Evolutionary conservation across 2,888 invertebrate species (phyloP).

Genomic region (Parnassius mnemosyne): DNA sequence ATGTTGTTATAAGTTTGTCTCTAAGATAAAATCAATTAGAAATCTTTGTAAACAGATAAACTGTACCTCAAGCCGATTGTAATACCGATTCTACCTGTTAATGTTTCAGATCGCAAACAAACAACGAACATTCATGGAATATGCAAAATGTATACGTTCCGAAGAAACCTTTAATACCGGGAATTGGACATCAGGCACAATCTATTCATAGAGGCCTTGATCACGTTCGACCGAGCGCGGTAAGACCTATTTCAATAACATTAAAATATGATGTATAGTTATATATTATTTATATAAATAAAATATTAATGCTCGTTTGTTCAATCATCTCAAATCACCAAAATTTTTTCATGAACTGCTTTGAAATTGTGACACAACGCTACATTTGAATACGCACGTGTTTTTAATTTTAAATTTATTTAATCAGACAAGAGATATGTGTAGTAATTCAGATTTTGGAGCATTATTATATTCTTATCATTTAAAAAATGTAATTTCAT

Average conservation of each 20-base stretch:
- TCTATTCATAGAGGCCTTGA: conserved; percentile 3
- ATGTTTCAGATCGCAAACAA: conserved; percentile 3
- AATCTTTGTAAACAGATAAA: neutral
- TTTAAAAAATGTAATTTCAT: too few species aligned
- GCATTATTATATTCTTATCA: too few species aligned
- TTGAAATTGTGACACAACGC: too few species aligned
- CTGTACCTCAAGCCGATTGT: neutral
- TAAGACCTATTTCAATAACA: conserved; percentile 4
- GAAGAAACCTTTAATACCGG: neutral
- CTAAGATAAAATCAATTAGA: neutral
- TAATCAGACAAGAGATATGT: too few species aligned
- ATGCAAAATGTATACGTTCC: conserved; percentile 10
- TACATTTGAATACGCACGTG: too few species aligned
- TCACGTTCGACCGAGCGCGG: conserved; percentile 8
- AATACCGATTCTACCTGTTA: neutral
- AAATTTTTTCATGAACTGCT: too few species aligned
- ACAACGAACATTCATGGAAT: conserved; percentile 13
- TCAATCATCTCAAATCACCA: too few species aligned
- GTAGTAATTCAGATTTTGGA: too few species aligned
- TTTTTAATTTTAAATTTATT: too few species aligned
- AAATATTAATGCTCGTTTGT: too few species aligned
- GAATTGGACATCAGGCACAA: conserved; percentile 10
- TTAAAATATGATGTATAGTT: neutral
- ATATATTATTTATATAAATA: neutral
- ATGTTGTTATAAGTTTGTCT: neutral